These are phyloP conservation scores for Chlorops oryzae DNA, from an alignment of 1,140 invertebrate genomes.

Conservation along the genomic window DNA sequence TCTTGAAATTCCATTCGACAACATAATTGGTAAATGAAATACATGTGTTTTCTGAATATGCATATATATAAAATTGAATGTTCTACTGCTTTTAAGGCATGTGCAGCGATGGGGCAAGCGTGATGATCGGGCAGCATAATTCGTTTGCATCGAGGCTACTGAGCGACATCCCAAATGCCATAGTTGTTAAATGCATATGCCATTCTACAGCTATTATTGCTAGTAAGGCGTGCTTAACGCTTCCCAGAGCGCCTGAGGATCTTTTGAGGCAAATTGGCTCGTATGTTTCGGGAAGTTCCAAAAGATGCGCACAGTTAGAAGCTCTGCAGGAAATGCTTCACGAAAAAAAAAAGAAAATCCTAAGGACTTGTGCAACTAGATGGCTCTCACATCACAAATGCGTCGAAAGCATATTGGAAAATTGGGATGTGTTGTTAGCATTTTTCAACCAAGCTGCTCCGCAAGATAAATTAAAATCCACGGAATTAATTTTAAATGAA, in stretches of 20 bases:
- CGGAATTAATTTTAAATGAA: slow-evolving; percentile 7
- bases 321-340: background rate
- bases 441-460: slow-evolving; percentile 2
- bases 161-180: background rate
- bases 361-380: slow-evolving; percentile 1
- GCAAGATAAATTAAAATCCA: slow-evolving; percentile 6
- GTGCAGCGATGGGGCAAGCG: slow-evolving; percentile 3
- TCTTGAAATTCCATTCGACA: slow-evolving; percentile 1
- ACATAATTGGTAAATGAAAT: slow-evolving; percentile 6
- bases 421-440: slow-evolving; percentile 1
- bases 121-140: background rate
- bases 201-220: slow-evolving; percentile 4
- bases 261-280: background rate
- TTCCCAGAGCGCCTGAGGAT: slow-evolving; percentile 3
- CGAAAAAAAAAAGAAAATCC: slow-evolving; percentile 1
- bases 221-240: background rate
- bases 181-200: slow-evolving; percentile 6
- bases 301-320: background rate
- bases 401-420: background rate
- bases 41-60: background rate
- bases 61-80: background rate
- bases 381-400: slow-evolving; percentile 1
- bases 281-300: slow-evolving; percentile 5
- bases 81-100: background rate
- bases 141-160: slow-evolving; percentile 3